These are phyloP conservation scores for Tetragnatha montana DNA, from an alignment of 2,888 invertebrate genomes.

Conservation along the genomic window DNA sequence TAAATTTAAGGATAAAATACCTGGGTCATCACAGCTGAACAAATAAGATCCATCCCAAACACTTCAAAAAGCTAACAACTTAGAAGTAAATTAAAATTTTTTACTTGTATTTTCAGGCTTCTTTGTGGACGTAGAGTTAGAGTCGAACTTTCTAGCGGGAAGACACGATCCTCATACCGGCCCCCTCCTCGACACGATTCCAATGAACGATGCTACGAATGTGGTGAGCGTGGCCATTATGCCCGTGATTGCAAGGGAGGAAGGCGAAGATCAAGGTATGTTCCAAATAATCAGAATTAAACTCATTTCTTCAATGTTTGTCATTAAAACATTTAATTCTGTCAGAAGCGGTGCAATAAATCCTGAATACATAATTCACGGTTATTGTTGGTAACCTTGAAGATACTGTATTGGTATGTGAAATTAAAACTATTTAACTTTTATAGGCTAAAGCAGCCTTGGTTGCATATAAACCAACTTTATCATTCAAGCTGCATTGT, in stretches of 20 bases:
- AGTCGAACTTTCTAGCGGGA: slow-evolving; percentile 94
- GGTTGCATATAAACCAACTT: slow-evolving; percentile 66
- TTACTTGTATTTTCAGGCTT: slow-evolving; percentile 73
- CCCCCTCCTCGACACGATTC: slow-evolving; percentile 84
- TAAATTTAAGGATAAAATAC: too few relatives aligned
- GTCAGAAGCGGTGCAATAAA: slow-evolving; percentile 2
- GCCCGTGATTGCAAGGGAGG: slow-evolving; percentile 85
- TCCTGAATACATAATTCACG: slow-evolving; percentile 28
- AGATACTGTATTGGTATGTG: slow-evolving; percentile 52
- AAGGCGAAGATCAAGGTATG: slow-evolving; percentile 54
- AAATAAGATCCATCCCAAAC: too few relatives aligned
- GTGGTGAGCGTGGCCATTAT: slow-evolving; percentile 94
- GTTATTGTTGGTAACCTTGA: slow-evolving; percentile 24
- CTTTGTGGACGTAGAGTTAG: slow-evolving; percentile 91
- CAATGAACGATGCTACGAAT: slow-evolving; percentile 95
- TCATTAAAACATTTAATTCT: not conserved
- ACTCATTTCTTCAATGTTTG: not conserved
- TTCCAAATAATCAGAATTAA: not conserved
- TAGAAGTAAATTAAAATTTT: too few relatives aligned
- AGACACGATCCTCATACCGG: slow-evolving; percentile 76
- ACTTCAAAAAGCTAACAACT: too few relatives aligned
- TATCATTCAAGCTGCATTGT: slow-evolving; percentile 70
- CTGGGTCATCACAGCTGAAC: too few relatives aligned
- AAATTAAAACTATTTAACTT: slow-evolving; percentile 70
- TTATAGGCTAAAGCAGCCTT: slow-evolving; percentile 71